Conservation (phyloP, 1,140 invertebrate species). For the Papilio glaucus region DNA sequence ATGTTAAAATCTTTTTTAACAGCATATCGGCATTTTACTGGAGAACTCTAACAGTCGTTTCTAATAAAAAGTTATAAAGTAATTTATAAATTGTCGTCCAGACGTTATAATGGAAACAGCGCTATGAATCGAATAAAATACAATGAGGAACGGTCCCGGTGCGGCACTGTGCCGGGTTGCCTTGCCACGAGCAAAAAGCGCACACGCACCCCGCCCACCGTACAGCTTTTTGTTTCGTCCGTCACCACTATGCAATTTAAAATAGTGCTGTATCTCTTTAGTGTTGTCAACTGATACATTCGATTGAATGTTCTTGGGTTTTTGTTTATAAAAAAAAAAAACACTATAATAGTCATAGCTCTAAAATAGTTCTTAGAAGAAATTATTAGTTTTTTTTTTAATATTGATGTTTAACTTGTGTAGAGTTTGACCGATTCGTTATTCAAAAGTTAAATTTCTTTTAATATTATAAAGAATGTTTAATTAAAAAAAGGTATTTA, state of each 20-base stretch:
- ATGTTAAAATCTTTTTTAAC: slow-evolving; percentile 51
- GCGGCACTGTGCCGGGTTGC: slow-evolving; percentile 50
- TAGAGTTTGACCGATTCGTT: too few species aligned
- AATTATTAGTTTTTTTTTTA: not conserved
- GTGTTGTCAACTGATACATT: slow-evolving; percentile 11
- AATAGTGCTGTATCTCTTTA: slow-evolving; percentile 18
- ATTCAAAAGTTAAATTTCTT: too few species aligned
- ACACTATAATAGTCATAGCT: too few species aligned
- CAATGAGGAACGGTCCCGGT: slow-evolving; percentile 72
- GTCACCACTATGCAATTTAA: slow-evolving; percentile 34
- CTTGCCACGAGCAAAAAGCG: slow-evolving; percentile 71
- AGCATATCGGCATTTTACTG: slow-evolving; percentile 64
- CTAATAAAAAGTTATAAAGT: slow-evolving; percentile 52
- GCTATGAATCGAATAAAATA: slow-evolving; percentile 75
- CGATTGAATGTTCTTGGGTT: not conserved
- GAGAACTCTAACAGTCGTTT: slow-evolving; percentile 49
- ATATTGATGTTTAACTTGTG: too few species aligned
- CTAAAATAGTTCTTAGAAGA: not conserved
- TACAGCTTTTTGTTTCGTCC: slow-evolving; percentile 55
- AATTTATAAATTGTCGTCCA: slow-evolving; percentile 49
- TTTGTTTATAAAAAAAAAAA: not conserved
- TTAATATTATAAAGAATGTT: not conserved
- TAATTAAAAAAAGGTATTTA: not conserved
- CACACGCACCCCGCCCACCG: slow-evolving; percentile 71
- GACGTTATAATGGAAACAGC: slow-evolving; percentile 66